A percentile compares a stretch with the other conserved stretches of the same genome.
These are phyloP conservation scores for Sturnus vulgaris DNA, from an alignment of 2,113 vertebrate genomes.

Conservation along the genomic window DNA sequence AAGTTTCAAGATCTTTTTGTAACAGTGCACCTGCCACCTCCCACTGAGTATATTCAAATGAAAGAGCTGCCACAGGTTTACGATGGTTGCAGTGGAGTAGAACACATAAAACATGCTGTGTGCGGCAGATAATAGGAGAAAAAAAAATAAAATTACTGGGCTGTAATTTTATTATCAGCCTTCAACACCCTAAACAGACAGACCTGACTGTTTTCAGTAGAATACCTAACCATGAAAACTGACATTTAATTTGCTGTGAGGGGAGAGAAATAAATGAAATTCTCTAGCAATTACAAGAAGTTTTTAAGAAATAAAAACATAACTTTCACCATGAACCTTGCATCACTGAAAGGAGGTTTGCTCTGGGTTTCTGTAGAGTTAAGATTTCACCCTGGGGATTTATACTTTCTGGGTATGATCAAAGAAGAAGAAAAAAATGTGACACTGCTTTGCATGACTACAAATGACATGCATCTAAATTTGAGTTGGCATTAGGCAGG, in stretches of 20 bases:
- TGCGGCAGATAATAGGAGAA: background rate
- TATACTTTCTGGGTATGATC: slow-evolving; percentile 11
- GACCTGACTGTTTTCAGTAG: background rate
- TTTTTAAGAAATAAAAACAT: background rate
- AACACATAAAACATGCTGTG: background rate
- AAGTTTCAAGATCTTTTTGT: background rate
- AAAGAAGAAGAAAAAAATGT: slow-evolving; percentile 27
- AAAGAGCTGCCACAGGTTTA: background rate
- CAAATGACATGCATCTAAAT: slow-evolving; percentile 19
- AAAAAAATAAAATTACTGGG: background rate
- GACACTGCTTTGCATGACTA: background rate
- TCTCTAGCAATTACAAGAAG: background rate
- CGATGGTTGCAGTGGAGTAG: background rate
- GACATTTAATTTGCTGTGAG: background rate
- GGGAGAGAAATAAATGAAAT: background rate
- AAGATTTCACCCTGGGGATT: slow-evolving; percentile 36
- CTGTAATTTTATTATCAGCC: background rate
- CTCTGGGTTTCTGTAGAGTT: background rate
- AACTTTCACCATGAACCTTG: background rate
- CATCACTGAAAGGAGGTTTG: background rate
- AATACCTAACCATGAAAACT: background rate
- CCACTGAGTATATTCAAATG: background rate
- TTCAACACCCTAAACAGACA: background rate
- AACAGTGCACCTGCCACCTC: background rate
- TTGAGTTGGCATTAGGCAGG: slow-evolving; percentile 28